These are phyloP conservation scores for Aproaerema taeniolella DNA, from an alignment of 2,888 invertebrate species.

Conservation along the genomic window DNA sequence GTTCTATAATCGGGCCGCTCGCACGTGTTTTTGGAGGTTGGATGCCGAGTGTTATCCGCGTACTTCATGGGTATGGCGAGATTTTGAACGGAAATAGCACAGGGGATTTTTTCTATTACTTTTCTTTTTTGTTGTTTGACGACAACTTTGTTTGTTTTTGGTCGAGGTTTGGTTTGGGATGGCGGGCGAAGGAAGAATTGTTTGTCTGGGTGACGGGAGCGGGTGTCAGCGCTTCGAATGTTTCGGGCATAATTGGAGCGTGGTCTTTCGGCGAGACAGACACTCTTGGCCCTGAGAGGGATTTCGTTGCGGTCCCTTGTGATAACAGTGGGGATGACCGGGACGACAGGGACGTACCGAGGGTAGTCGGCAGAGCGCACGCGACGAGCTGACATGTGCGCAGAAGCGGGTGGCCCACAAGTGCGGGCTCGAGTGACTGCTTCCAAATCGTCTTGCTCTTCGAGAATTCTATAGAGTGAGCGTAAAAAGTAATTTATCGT, in stretches of 20 bases:
- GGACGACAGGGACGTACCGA: not conserved
- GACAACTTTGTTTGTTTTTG: conserved; percentile 30
- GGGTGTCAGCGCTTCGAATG: conserved; percentile 52
- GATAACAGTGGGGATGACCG: conserved; percentile 10
- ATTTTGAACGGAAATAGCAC: conserved; percentile 55
- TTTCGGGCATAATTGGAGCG: conserved; percentile 52
- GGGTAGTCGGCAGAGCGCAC: conserved; percentile 4
- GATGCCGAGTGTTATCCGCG: conserved; percentile 51
- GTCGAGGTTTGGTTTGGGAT: conserved; percentile 26
- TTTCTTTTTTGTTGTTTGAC: conserved; percentile 56
- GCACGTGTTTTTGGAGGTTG: conserved; percentile 49
- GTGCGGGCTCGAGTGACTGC: conserved; percentile 47
- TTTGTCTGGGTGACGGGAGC: conserved; percentile 39
- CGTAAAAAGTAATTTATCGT: conserved; percentile 71
- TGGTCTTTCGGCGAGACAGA: conserved; percentile 53
- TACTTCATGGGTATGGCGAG: conserved; percentile 65
- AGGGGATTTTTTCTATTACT: conserved; percentile 53
- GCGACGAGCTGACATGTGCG: conserved; percentile 25
- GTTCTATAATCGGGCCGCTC: conserved; percentile 45
- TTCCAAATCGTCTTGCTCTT: conserved; percentile 49
- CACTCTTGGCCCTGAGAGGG: conserved; percentile 59
- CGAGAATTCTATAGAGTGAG: conserved; percentile 44
- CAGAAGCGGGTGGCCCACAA: conserved; percentile 36
- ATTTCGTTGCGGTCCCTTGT: conserved; percentile 36
- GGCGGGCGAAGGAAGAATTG: conserved; percentile 37